A percentile compares a stretch with the other conserved stretches of the same genome.
phyloP scores from a whole-genome alignment of 2,113 vertebrate genomes.

The Pseudorhombus dupliciocellatus region DNA sequence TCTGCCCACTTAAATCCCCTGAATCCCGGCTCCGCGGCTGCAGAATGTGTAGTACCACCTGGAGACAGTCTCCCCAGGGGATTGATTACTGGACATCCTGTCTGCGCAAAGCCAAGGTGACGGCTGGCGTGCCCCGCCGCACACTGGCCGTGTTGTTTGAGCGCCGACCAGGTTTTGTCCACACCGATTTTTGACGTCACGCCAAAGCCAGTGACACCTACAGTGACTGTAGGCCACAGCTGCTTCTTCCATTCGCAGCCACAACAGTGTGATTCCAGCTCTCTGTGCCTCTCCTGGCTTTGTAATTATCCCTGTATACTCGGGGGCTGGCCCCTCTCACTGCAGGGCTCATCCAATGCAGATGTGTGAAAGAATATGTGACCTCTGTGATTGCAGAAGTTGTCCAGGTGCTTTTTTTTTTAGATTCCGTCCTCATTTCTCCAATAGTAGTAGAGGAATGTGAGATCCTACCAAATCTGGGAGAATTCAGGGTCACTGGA shows the following conservation, averaged over 20 bases:
- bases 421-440: conserved; percentile 24
- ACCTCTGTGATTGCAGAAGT: conserved; percentile 20
- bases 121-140: conserved; percentile 56
- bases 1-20: conserved; percentile 65
- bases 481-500: conserved; percentile 42
- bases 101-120: conserved; percentile 62
- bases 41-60: conserved; percentile 72
- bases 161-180: conserved; percentile 57
- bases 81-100: conserved; percentile 76
- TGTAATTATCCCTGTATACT: conserved; percentile 54
- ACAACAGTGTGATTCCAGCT: conserved; percentile 45
- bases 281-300: conserved; percentile 64
- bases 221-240: conserved; percentile 65
- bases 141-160: conserved; percentile 76
- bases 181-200: conserved; percentile 51
- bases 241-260: conserved; percentile 66
- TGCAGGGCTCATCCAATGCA: conserved; percentile 9
- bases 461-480: conserved; percentile 48
- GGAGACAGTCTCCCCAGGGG: conserved; percentile 72
- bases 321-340: conserved; percentile 15
- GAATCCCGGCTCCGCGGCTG: conserved; percentile 65
- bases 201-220: conserved; percentile 67
- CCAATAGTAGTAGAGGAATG: conserved; percentile 44
- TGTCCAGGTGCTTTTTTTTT: conserved; percentile 22
- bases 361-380: not conserved